phyloP scores from a whole-genome alignment of 1,140 invertebrate genomes.

The Calycopis cecrops region DNA sequence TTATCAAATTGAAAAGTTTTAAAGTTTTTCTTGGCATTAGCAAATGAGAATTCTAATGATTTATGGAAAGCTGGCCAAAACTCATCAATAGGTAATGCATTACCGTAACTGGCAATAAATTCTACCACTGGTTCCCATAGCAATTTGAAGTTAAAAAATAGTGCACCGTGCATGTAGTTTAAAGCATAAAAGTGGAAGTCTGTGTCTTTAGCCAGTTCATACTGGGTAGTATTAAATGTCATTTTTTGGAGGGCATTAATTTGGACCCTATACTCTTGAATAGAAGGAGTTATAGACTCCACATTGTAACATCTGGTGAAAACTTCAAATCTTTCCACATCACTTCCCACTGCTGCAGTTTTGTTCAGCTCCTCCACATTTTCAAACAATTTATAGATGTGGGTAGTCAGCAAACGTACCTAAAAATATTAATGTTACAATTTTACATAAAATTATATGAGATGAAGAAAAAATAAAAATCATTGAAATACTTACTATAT shows the following conservation, averaged over 20 bases:
- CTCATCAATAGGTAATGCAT: constrained; percentile 76
- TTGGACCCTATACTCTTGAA: constrained; percentile 87
- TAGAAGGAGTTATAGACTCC: constrained; percentile 79
- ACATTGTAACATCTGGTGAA: constrained; percentile 82
- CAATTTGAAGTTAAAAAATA: constrained; percentile 91
- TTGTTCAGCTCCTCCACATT: constrained; percentile 63
- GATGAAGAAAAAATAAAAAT: constrained; percentile 11
- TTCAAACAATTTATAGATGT: constrained; percentile 84
- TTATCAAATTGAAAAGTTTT: constrained; percentile 50
- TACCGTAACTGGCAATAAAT: constrained; percentile 84
- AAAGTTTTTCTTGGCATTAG: constrained; percentile 52
- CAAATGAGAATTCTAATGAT: constrained; percentile 74
- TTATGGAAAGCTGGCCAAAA: constrained; percentile 88
- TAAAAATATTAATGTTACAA: constrained; percentile 50
- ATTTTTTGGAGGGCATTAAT: constrained; percentile 84
- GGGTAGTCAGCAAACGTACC: constrained; percentile 80
- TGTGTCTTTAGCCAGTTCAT: constrained; percentile 73
- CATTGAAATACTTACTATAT: constrained; percentile 73
- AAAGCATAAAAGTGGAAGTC: constrained; percentile 79
- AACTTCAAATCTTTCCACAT: constrained; percentile 70
- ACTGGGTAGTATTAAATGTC: constrained; percentile 77
- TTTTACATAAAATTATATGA: background rate
- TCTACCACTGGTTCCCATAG: constrained; percentile 90
- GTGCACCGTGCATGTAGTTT: constrained; percentile 85
- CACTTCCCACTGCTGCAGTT: constrained; percentile 37